Evolutionary conservation across 2,797 vertebrate genomes (phyloP).

Genomic region (Mycteria americana): DNA sequence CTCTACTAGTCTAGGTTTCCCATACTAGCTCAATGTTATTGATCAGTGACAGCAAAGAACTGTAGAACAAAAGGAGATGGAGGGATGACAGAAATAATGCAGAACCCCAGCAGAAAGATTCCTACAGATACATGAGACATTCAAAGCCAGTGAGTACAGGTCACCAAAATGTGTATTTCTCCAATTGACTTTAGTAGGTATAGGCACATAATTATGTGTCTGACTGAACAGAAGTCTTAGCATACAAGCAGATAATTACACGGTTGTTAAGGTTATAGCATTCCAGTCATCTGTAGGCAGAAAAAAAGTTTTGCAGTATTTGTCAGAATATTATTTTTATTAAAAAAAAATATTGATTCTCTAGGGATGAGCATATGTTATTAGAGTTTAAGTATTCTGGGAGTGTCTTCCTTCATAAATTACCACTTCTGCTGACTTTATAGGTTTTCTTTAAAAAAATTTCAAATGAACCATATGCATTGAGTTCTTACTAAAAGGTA

Average conservation of each 20-base stretch:
- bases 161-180: not conserved
- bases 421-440: not conserved
- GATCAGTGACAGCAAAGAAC: not conserved
- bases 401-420: not conserved
- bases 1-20: not conserved
- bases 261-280: not conserved
- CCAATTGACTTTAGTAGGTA: not conserved
- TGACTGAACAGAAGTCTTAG: not conserved
- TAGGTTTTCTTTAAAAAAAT: not conserved
- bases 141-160: not conserved
- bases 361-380: not conserved
- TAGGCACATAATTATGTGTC: not conserved
- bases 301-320: not conserved
- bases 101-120: not conserved
- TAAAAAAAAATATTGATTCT: not conserved
- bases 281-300: not conserved
- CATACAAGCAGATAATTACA: not conserved
- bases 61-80: not conserved
- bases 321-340: not conserved
- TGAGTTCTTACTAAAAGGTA: not conserved
- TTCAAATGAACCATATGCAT: not conserved
- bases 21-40: not conserved
- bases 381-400: not conserved
- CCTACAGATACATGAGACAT: not conserved
- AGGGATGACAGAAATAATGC: not conserved